Conservation (phyloP, 30 jellyfish, hydroid and myxozoan genomes). For the Mastigias papua region DNA sequence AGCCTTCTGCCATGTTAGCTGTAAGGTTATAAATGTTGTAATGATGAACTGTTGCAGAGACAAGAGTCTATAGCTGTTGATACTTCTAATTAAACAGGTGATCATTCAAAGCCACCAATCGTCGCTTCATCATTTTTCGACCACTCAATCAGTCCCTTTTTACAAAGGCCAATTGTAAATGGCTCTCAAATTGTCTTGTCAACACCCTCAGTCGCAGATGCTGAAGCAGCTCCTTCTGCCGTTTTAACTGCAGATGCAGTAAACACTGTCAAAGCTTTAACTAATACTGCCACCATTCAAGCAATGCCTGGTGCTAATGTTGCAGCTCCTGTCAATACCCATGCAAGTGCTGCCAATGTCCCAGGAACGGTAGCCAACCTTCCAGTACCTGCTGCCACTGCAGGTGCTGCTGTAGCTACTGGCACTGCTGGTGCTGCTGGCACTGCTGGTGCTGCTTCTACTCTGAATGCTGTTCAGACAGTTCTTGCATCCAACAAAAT, state of each 20-base stretch:
- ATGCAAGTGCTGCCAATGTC: background rate
- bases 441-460: background rate
- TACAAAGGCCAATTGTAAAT: background rate
- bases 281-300: conserved; percentile 5
- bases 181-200: background rate
- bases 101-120: conserved; percentile 32
- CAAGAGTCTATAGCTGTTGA: background rate
- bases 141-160: conserved; percentile 24
- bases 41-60: too few relatives aligned
- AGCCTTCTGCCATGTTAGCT: too few relatives aligned
- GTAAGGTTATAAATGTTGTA: too few relatives aligned
- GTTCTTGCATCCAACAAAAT: background rate
- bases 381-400: background rate
- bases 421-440: background rate
- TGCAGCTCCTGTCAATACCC: background rate
- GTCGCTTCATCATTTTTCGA: conserved; percentile 22
- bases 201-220: conserved; percentile 48
- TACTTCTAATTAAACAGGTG: background rate
- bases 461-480: background rate
- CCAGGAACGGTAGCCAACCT: background rate
- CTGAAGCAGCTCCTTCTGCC: conserved; percentile 27
- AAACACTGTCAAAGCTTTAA: conserved; percentile 23
- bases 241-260: conserved; percentile 46
- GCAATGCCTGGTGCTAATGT: conserved; percentile 6
- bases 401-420: background rate